Evolutionary conservation across 2,113 vertebrate species (phyloP), one percentile per base, ranked within the genome.

Genomic region (Globicephala melas): DNA sequence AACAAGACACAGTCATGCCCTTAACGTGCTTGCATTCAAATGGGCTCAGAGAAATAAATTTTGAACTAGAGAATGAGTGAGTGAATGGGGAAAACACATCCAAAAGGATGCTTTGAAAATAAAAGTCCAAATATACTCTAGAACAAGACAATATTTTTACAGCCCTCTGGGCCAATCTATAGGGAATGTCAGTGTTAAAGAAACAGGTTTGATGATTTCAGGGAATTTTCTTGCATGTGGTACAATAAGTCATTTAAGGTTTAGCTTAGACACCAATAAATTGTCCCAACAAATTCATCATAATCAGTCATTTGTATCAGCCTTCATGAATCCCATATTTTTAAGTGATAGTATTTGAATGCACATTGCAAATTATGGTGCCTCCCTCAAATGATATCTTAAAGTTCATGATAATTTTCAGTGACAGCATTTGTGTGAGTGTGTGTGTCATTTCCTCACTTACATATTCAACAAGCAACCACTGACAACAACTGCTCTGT

Each of bases 151-250:
- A 88, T 47, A 9, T 58, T 91, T 89, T 36, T 44, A 44, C 31
- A 89, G 53, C 18, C 58, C 28, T 77, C 67, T 47, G 4, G 70
- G 60, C 21, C 89, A 13, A 6, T 85, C 58, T 81, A 20, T 26
- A 81, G 38, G 31, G 60, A 63, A 81, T 31, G 13, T 81, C 63
- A 89, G 44, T 15, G 10, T 65, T 76, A 93, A 88, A 58, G 26
- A 92, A 90, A 70, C 47, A 55, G 88, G 70, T 81, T 18, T 68
- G 84, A 95, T 93, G 63, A 60, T 83, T 90, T 93, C 65, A 85
- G 65, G 82, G 71, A 63, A 87, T 74, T 79, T 77, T 83, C 60
- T 83, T 94, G 31, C 68, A 68, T 23, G 15, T 60, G 63, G 28
- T 33, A 73, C 10, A 68, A 21, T 36, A 90, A 74, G 41, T 50